Percentiles rank a stretch among this genome's conserved stretches.
phyloP scores from a whole-genome alignment of 2,113 vertebrate genomes.

The Cairina moschata region DNA sequence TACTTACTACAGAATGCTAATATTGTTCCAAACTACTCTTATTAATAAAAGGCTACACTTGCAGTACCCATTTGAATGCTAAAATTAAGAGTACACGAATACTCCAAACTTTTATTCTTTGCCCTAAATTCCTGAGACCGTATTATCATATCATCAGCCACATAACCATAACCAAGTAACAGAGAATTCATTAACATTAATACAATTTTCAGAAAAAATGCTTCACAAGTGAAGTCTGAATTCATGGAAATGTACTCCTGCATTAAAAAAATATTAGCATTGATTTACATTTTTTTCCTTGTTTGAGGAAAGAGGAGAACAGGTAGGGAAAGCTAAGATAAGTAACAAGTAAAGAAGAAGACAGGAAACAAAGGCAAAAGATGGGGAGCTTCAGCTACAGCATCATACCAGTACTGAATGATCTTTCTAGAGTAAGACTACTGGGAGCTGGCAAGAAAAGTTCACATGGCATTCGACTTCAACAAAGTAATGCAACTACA shows the following conservation, averaged over 20 bases:
- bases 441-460: neutral
- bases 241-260: neutral
- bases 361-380: neutral
- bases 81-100: neutral
- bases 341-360: neutral
- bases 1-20: neutral
- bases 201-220: neutral
- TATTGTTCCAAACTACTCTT: slow-evolving; percentile 21
- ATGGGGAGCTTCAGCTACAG: neutral
- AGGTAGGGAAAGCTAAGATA: neutral
- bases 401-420: neutral
- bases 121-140: slow-evolving; percentile 15
- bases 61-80: neutral
- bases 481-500: neutral
- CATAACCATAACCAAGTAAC: neutral
- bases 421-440: neutral
- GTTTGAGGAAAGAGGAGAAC: neutral
- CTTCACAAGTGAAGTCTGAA: neutral
- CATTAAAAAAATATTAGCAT: neutral
- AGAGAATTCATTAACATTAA: slow-evolving; percentile 10
- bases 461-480: neutral
- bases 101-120: neutral
- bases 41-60: slow-evolving; percentile 1
- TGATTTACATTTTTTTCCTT: neutral
- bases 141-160: neutral